phyloP scores from a whole-genome alignment of 2,113 vertebrate species.

The Tenebrosternarchus preto region DNA sequence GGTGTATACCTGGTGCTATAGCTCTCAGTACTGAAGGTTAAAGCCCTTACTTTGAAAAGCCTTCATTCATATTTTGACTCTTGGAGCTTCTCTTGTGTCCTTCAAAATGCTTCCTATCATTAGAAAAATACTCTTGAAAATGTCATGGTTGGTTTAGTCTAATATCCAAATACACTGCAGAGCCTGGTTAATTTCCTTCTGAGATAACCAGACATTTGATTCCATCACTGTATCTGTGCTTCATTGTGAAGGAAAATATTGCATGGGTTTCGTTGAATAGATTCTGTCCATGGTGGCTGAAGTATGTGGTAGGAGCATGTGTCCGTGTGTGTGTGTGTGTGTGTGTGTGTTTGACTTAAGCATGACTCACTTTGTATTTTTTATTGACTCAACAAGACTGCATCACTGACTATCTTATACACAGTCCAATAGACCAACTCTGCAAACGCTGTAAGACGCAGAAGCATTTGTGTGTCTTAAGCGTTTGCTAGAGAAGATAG shows the following conservation, averaged over 20 bases:
- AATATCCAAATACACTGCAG: constrained; percentile 49
- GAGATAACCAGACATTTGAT: constrained; percentile 44
- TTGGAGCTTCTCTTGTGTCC: constrained; percentile 8
- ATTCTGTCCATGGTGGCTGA: constrained; percentile 19
- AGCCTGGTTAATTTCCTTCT: constrained; percentile 53
- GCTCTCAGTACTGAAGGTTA: constrained; percentile 20
- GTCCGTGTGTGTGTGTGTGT: constrained; percentile 1
- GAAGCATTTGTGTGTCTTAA: background rate
- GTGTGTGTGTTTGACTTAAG: constrained; percentile 28
- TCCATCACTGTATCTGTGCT: constrained; percentile 47
- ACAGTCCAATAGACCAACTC: constrained; percentile 32
- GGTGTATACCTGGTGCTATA: background rate
- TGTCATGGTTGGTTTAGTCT: constrained; percentile 51
- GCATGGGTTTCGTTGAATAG: constrained; percentile 39
- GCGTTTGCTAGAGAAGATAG: constrained; percentile 2
- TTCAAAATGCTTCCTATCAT: constrained; percentile 41
- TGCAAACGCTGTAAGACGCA: constrained; percentile 18
- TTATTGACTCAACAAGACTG: constrained; percentile 50
- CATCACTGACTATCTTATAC: constrained; percentile 43
- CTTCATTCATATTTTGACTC: constrained; percentile 42
- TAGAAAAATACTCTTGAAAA: constrained; percentile 40
- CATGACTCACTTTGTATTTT: constrained; percentile 48
- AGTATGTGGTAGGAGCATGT: background rate
- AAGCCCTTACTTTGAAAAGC: constrained; percentile 25
- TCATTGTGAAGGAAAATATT: constrained; percentile 46